Conservation (phyloP, 2,113 vertebrate species). For the Rattus norvegicus region GRCr8 NC_086031.1:70634501-70635000, state of each 20-base stretch:
- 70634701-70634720: background rate
- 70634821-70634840: background rate
- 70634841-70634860: background rate
- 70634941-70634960: background rate
- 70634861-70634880: background rate
- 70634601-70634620: background rate
- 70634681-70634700: background rate
- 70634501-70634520: background rate
- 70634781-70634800: background rate
- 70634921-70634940: background rate
- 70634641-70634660: background rate
- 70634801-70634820: background rate
- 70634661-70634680: background rate
- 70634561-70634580: background rate
- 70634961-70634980: background rate
- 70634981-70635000: background rate
- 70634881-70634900: conserved; percentile 4
- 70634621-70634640: background rate
- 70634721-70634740: background rate
- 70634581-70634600: background rate
- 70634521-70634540: background rate
- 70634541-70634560: background rate
- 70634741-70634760: background rate
- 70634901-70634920: background rate
- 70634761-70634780: background rate